Evolutionary conservation across 2,888 invertebrate genomes (phyloP).

Genomic region (Phrixothrix hirtus): DNA sequence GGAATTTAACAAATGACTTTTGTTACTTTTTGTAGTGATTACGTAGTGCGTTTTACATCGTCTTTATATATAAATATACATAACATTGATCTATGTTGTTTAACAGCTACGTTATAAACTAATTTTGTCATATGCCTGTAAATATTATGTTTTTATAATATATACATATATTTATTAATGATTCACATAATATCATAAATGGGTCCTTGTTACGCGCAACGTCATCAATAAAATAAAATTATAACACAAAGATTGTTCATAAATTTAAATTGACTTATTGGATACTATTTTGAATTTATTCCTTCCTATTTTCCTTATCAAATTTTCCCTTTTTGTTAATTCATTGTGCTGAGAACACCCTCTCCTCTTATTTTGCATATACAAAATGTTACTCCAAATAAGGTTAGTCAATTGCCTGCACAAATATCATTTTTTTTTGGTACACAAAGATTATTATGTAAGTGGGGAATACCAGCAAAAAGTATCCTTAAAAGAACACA

Average conservation of each 20-base stretch:
- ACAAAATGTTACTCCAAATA: too few relatives aligned
- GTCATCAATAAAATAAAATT: constrained; percentile 50
- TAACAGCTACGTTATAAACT: constrained; percentile 42
- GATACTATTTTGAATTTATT: too few relatives aligned
- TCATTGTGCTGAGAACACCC: too few relatives aligned
- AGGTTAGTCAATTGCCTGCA: too few relatives aligned
- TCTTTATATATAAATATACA: too few relatives aligned
- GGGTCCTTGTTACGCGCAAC: constrained; percentile 39
- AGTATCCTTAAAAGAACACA: too few relatives aligned
- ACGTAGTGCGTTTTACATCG: constrained; percentile 18
- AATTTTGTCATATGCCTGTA: constrained; percentile 54
- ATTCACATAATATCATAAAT: constrained; percentile 32
- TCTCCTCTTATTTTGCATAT: too few relatives aligned
- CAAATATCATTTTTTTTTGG: too few relatives aligned
- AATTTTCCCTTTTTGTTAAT: too few relatives aligned
- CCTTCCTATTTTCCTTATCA: too few relatives aligned
- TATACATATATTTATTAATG: constrained; percentile 54
- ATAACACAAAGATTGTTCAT: constrained; percentile 27
- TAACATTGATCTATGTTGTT: constrained; percentile 37
- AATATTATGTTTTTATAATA: constrained; percentile 57
- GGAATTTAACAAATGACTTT: constrained; percentile 13
- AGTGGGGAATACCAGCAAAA: too few relatives aligned
- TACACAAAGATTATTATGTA: too few relatives aligned
- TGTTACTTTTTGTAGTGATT: constrained; percentile 23
- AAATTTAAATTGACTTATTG: constrained; percentile 7